Base-by-base conservation (phyloP, 2,888 invertebrate genomes). In the Anthrax anthrax region DNA sequence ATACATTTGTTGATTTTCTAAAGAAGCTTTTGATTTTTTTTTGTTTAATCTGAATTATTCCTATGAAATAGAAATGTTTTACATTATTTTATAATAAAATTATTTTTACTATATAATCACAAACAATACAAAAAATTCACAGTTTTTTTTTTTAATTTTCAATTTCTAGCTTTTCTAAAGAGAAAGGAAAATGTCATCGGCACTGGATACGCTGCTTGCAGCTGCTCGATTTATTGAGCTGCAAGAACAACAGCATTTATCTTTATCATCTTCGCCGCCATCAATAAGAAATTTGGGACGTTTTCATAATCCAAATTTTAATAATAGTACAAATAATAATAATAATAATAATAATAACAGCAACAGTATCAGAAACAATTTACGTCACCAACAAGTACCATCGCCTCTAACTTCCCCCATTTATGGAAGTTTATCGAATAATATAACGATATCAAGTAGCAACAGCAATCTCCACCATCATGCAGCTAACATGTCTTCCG, bases 201-300 rank as follows among this genome's bases (percentile, higher is more conserved):
- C 57, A 49, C 56, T 67, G 52, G 58, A 57, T 49, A 52, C 57
- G 54, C 61, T 67, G 52, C 52, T 65, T 43, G 52, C 60, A 56
- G 67, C 67, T 58, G 67, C 67, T 58, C 53, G 60, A 44, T 65
- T 47, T 53, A 44, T 67, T 57, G 67, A 64, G 58, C 58, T 60
- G 58, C 62, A 61, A 52, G 65, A 64, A 54, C 54, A 60, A 55
- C 52, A 48, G 47, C 53, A 48, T 56, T 38, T 38, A 38, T 32
- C 55, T 41, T 45, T 50, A 46, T n/a, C 44, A 18, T 38, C 50
- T 38, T 39, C 54, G 43, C 40, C 51, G 42, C 43, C 50, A 39
- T 44, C 46, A 38, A 13, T 47, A 42, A 47, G 18, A 18, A 46
- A 23, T 23, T 27, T 23, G 18, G 46, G 42, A 9, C 46, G 42